Base-by-base conservation (phyloP, 2,113 vertebrate species). In the Corapipo altera region DNA sequence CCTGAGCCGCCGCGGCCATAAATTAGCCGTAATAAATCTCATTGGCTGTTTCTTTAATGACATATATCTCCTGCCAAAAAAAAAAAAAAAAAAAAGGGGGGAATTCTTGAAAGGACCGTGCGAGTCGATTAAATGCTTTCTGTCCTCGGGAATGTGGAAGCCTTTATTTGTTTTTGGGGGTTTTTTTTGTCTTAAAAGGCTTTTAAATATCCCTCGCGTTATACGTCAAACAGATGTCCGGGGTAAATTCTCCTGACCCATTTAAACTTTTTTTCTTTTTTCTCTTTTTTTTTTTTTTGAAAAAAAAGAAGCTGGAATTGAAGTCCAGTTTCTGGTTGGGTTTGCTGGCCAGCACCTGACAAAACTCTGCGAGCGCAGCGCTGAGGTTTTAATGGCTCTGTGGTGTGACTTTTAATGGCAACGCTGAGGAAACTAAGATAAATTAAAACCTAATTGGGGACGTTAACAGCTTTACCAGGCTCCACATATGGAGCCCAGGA, bases 151-250 rank as follows among this genome's bases (percentile, higher is more conserved):
- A 98, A 97, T 96, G 97, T 97, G 96, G 98, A 98, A 97, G 96
- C 72, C 96, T 98, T 97, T 98, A 96, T 98, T 98, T 99, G 94
- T 98, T 98, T 97, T 41, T 11, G 11, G 39, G 5, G n/a, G n/a
- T 12, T 12, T 41, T 41, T 39, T 39, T 41, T 41, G 98, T 98
- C 97, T 98, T 98, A 98, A 98, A 97, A 98, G 97, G 98, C 98
- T 98, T 99, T 97, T 66, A 97, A 97, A 98, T 95, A 96, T 87
- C 96, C 96, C 85, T 93, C n/a, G 12, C 27, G 57, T 97, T 99
- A 98, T 99, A 98, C 97, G 89, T 98, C 98, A 95, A 99, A 98
- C 99, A 99, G 98, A 99, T 99, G 99, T 98, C 97, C 97, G 97
- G 98, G 98, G 97, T 98, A 98, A 99, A 98, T 95, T 96, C 94